Evolutionary conservation across 1,140 invertebrate species (phyloP).

Genomic region (Alviniconcha marisindica): DNA sequence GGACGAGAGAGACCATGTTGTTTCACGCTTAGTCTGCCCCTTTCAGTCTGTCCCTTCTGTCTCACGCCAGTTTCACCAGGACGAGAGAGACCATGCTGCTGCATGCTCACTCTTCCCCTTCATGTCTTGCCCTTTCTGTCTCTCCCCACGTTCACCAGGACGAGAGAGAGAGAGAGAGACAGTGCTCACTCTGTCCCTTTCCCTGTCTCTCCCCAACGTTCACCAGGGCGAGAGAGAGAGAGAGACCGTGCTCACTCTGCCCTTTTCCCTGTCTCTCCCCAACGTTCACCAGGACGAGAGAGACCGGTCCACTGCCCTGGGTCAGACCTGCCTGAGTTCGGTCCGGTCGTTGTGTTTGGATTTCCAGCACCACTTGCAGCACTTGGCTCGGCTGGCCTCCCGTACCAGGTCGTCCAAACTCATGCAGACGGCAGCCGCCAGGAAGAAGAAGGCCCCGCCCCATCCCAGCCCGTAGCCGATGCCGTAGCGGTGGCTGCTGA

Average conservation of each 20-base stretch:
- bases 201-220: not conserved
- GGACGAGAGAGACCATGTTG: too few relatives aligned
- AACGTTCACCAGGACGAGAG: not conserved
- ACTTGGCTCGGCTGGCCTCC: slow-evolving; percentile 65
- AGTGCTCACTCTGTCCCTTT: too few relatives aligned
- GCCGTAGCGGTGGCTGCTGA: slow-evolving; percentile 65
- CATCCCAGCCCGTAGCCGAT: slow-evolving; percentile 73
- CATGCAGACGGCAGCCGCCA: slow-evolving; percentile 74
- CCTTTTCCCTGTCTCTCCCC: not conserved
- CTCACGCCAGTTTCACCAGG: too few relatives aligned
- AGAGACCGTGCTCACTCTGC: too few relatives aligned
- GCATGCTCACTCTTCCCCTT: too few relatives aligned
- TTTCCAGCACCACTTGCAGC: slow-evolving; percentile 64
- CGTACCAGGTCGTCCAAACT: slow-evolving; percentile 73
- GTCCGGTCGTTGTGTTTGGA: slow-evolving; percentile 54
- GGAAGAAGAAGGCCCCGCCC: slow-evolving; percentile 72
- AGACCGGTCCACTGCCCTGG: slow-evolving; percentile 24
- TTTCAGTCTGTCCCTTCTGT: too few relatives aligned
- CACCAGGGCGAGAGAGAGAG: too few relatives aligned
- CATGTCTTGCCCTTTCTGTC: too few relatives aligned
- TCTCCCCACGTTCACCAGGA: too few relatives aligned
- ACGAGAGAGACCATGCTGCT: too few relatives aligned
- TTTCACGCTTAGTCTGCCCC: too few relatives aligned
- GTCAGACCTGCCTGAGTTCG: slow-evolving; percentile 64
- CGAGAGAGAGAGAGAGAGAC: too few relatives aligned